These are phyloP conservation scores for Astyanax mexicanus DNA, from an alignment of 2,797 vertebrate genomes.

Conservation along the genomic window DNA sequence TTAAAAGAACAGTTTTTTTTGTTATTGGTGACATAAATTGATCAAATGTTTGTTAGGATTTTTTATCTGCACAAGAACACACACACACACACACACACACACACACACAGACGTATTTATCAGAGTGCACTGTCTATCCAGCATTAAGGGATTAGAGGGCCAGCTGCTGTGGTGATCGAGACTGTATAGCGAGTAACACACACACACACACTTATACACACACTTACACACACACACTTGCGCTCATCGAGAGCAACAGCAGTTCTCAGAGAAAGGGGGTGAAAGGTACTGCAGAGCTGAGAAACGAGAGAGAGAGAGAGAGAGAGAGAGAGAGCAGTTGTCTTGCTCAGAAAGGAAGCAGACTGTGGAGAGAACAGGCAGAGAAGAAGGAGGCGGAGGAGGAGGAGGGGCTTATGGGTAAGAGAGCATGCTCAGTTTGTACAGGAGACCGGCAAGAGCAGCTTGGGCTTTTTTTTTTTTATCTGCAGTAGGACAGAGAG, in stretches of 20 bases:
- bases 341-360: constrained; percentile 49
- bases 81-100: constrained; percentile 12
- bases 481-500: constrained; percentile 62
- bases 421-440: constrained; percentile 67
- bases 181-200: constrained; percentile 39
- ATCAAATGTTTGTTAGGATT: background rate
- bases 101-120: constrained; percentile 1
- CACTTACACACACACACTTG: too few species aligned
- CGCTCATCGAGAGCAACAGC: constrained; percentile 39
- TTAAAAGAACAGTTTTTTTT: too few species aligned
- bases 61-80: background rate
- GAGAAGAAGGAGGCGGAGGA: constrained; percentile 42
- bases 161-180: constrained; percentile 71
- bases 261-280: constrained; percentile 39
- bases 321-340: background rate
- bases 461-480: constrained; percentile 59
- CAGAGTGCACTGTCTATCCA: constrained; percentile 52
- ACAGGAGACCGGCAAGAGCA: constrained; percentile 43
- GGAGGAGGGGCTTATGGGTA: constrained; percentile 51
- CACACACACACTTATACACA: constrained; percentile 5
- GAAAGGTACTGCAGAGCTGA: constrained; percentile 23
- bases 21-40: background rate
- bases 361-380: constrained; percentile 22
- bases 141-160: constrained; percentile 76
- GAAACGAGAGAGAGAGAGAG: constrained; percentile 28